Percentiles rank a stretch among this genome's conserved stretches.
phyloP scores from a whole-genome alignment of 37 sponge, comb jelly and placozoan species.

The Halichondria panicea region DNA sequence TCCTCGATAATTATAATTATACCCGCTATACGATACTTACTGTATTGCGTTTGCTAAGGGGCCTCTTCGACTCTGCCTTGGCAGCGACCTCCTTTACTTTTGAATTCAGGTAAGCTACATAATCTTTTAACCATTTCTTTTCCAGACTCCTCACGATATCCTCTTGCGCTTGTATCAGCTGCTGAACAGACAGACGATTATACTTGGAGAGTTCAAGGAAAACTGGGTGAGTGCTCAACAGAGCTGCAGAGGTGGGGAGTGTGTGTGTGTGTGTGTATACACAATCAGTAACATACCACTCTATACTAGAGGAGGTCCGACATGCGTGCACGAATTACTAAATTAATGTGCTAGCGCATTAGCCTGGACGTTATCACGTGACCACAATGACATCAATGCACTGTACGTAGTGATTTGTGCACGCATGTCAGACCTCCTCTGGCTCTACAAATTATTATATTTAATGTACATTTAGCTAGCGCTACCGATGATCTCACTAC shows the following conservation, averaged over 20 bases:
- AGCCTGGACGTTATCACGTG: too few relatives aligned
- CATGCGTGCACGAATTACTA: too few relatives aligned
- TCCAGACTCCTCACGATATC: constrained; percentile 32
- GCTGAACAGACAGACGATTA: constrained; percentile 2
- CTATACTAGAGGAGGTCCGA: too few relatives aligned
- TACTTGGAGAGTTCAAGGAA: constrained; percentile 22
- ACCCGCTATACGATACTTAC: background rate
- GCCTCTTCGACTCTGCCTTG: constrained; percentile 1
- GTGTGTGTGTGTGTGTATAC: too few relatives aligned
- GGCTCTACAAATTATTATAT: background rate
- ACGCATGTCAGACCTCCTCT: background rate
- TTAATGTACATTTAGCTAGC: background rate
- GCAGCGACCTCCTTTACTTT: constrained; percentile 11
- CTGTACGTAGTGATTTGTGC: background rate
- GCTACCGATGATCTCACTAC: background rate
- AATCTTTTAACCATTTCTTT: constrained; percentile 42
- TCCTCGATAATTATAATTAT: too few relatives aligned
- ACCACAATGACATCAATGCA: too few relatives aligned
- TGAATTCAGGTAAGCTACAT: constrained; percentile 16
- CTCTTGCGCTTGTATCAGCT: constrained; percentile 56
- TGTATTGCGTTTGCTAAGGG: background rate
- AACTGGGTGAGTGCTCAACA: constrained; percentile 35
- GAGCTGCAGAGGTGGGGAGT: background rate
- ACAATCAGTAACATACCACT: too few relatives aligned
- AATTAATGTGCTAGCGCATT: too few relatives aligned